Base-by-base conservation (phyloP, 2,888 invertebrate species). In the Sepiola atlantica region DNA sequence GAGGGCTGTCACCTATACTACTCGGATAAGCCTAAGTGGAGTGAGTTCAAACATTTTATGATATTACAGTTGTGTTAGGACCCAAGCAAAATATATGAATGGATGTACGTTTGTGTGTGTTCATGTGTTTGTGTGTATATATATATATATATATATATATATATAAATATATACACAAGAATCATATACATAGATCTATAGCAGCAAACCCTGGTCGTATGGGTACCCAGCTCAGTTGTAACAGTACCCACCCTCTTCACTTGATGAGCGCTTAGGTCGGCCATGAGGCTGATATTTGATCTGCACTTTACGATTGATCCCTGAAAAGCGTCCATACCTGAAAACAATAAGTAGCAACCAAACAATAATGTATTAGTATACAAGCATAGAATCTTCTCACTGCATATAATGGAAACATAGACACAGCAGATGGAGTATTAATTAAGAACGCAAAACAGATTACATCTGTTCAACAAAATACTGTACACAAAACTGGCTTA, bases 271-370 rank as follows among this genome's bases (percentile, higher is more conserved):
- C 95, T 96, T 96, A 18, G 97, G 97, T 4, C 96, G 96, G 0
- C 99, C 99, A 96, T 99, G 98, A 0, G 99, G 99, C 97, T 99
- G 99, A 98, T 99, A 99, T 98, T 99, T 99, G 98, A 99, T 98
- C 98, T 99, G 99, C 95, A 99, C 99, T 98, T 99, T 99, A 95
- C 99, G 98, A 98, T 99, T 99, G 96, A 99, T 99, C 92, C 99
- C 99, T 93, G 99, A 99, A 98, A 99, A 99, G 98, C 99, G 99
- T 97, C 97, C 97, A 95, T 97, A 97, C 97, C 97, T 97, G 95
- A 32, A 95, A 96, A 20, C 55, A 93, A 93, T 55, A 93, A 57
- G 32, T 55, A 92, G n/a, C 92, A 92, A 92, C 92, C 92, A 92
- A 92, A 92, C 92, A 92, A 35, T 45, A 54, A 35, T 24, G 77